Base-by-base conservation (phyloP, 2,113 vertebrate species). In the Daboia siamensis region DNA sequence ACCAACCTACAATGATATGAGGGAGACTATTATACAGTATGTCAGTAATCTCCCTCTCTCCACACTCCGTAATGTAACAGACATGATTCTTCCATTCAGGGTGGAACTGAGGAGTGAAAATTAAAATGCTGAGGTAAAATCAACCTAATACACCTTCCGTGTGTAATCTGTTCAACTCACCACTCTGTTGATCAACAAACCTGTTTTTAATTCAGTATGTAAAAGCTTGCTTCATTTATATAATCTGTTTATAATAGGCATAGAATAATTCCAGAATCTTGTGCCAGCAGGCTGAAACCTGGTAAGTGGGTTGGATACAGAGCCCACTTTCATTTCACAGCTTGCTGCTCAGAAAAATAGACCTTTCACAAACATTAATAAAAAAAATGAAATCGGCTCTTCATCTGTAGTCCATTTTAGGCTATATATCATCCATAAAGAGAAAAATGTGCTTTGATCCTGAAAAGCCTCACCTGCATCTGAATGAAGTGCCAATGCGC, bases 331-430 rank as follows among this genome's bases (percentile, higher is more conserved):
- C 21, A 88, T 24, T 86, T 92, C 88, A 33, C 2, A 94, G 44
- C 2, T 39, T 91, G 52, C 9, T 90, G 8, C 44, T 90, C 29
- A 88, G 33, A 86, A 61, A 74, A 92, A 86, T 21, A 90, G 54
- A 23, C 23, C 0, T 5, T 46, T 57, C 8, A 3, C 51, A 92
- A 89, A 94, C 86, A 88, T 39, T 3, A 94, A 57, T 90, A 12
- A 59, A 88, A 29, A 9, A 1, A 33, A 86, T 80, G 44, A 3
- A 24, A 69, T 56, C 29, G 80, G 46, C 84, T 86, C 86, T 80
- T 89, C n/a, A 6, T 61, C 74, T 69, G n/a, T 95, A 93, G 92
- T 10, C 44, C 0, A 13, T 86, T 44, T 51, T 91, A 91, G 93
- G 21, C 44, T 85, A 21, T 61, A 8, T 39, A 74, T 91, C 0